Conservation (phyloP, 1,140 invertebrate genomes). For the Drosophila repletoides region DNA sequence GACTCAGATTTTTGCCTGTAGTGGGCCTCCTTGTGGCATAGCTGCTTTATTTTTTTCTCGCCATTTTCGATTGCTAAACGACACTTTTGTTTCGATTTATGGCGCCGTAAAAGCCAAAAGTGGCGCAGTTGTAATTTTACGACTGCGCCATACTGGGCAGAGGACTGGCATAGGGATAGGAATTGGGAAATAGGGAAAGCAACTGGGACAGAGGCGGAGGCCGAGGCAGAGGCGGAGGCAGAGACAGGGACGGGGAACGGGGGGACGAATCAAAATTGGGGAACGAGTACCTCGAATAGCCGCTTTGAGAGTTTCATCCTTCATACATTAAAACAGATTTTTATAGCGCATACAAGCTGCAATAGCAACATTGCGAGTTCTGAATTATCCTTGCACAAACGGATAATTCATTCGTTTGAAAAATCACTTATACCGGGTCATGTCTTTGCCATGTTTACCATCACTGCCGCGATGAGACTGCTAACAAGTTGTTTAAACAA, state of each 20-base stretch:
- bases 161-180: background rate
- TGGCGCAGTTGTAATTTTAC: conserved; percentile 62
- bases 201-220: background rate
- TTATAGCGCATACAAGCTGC: conserved; percentile 7
- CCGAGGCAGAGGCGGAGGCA: too few relatives aligned
- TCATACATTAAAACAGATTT: conserved; percentile 35
- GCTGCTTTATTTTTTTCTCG: conserved; percentile 5
- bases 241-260: too few relatives aligned
- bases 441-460: background rate
- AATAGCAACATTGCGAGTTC: conserved; percentile 1
- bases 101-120: conserved; percentile 60
- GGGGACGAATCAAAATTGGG: too few relatives aligned
- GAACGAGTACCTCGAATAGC: background rate
- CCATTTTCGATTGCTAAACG: conserved; percentile 57
- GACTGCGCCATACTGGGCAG: conserved; percentile 34
- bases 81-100: conserved; percentile 68
- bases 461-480: background rate
- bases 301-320: conserved; percentile 21
- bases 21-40: too few relatives aligned
- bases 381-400: too few relatives aligned
- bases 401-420: conserved; percentile 28
- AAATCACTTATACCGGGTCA: conserved; percentile 4
- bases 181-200: background rate
- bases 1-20: background rate
- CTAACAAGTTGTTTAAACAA: conserved; percentile 46